These are phyloP conservation scores for Paramormyrops kingsleyae DNA, from an alignment of 2,113 vertebrate species.

Conservation along the genomic window DNA sequence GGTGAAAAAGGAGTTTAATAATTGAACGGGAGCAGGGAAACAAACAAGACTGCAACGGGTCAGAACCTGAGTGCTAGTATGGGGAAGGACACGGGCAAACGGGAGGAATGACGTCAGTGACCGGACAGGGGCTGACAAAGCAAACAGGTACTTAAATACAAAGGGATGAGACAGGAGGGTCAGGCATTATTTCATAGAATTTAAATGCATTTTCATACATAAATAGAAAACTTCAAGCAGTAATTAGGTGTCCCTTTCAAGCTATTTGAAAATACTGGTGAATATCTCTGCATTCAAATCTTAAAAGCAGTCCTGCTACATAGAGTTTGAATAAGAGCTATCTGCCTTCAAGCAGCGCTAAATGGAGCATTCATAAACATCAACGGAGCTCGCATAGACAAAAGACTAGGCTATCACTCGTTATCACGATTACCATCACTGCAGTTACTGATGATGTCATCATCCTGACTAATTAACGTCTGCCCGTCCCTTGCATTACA, in stretches of 20 bases:
- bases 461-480: background rate
- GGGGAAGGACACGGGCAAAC: background rate
- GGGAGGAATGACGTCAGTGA: background rate
- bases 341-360: background rate
- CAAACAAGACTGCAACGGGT: background rate
- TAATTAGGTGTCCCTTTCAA: background rate
- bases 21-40: background rate
- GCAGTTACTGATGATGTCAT: conserved; percentile 1
- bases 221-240: background rate
- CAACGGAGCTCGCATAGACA: background rate
- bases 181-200: background rate
- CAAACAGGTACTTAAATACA: background rate
- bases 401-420: background rate
- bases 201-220: background rate
- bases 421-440: background rate
- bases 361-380: background rate
- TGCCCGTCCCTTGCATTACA: background rate
- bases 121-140: background rate
- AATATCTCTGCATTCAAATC: background rate
- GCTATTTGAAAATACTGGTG: background rate
- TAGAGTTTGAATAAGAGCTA: background rate
- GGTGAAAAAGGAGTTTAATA: background rate
- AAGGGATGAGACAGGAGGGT: background rate
- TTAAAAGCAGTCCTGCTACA: background rate
- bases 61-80: background rate